These are phyloP conservation scores for Chiloscyllium plagiosum DNA, from an alignment of 2,113 vertebrate species.

Conservation along the genomic window DNA sequence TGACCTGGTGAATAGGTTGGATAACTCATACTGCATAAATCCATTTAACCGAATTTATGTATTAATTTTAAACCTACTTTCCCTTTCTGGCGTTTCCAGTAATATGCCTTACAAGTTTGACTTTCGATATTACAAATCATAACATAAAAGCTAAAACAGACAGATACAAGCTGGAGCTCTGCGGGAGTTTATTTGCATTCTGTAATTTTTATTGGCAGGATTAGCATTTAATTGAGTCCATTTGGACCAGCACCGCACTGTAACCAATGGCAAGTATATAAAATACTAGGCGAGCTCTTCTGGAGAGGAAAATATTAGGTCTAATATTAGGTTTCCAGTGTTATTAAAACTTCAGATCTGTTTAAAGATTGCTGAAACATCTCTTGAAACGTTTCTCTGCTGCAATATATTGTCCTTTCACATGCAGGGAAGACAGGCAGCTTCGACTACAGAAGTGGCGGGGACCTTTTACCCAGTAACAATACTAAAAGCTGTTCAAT, in stretches of 20 bases:
- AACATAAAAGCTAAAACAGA: background rate
- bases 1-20: background rate
- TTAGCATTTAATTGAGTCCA: constrained; percentile 14
- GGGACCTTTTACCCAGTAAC: constrained; percentile 25
- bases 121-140: constrained; percentile 4
- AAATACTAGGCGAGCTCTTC: background rate
- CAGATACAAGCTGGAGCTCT: background rate
- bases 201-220: background rate
- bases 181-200: constrained; percentile 15
- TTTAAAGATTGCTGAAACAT: background rate
- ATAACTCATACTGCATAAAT: background rate
- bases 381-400: background rate
- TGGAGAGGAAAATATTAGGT: background rate
- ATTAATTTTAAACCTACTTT: background rate
- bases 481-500: background rate
- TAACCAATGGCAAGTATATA: constrained; percentile 3
- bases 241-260: background rate
- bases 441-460: background rate
- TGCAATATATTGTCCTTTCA: constrained; percentile 3
- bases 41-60: background rate
- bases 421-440: constrained; percentile 1
- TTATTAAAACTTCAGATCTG: background rate
- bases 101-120: background rate
- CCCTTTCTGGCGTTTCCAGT: background rate
- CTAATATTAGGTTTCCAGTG: background rate